Evolutionary conservation across 2,888 invertebrate genomes (phyloP), one percentile per base, ranked within the genome.

Genomic region (Elysia crispata): DNA sequence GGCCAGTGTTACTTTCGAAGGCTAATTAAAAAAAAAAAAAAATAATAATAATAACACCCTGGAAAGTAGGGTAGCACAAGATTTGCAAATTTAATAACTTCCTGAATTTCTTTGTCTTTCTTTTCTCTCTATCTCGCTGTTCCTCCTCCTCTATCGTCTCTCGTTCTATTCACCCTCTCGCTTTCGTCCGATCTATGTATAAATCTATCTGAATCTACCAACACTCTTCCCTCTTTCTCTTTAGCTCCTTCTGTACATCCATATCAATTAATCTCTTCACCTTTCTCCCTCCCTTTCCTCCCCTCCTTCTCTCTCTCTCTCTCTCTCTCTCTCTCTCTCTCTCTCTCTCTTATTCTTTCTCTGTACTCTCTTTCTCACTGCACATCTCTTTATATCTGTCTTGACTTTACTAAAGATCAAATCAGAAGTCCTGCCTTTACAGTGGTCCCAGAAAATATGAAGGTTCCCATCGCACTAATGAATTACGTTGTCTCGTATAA

Each of bases 251-350:
- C n/a, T n/a, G n/a, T n/a, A n/a, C n/a, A 18, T 31, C 41, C 31
- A n/a, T n/a, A 28, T 1, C 1, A n/a, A 13, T 13, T 3, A 20
- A 15, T 5, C 25, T 23, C 25, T 66, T 11, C 30, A 30, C 28
- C 3, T 66, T 25, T 66, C 66, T 76, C 62, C 64, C 41, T n/a
- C n/a, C 49, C 50, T 77, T 54, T 67, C 50, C 67, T 67, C 49
- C 25, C 49, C 23, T 41, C 1, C 25, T 41, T 73, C 25, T 72
- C 62, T 72, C 18, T 64, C 62, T 41, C 5, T 64, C 73, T 64
- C 49, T 50, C 30, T 79, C 30, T 33, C 41, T 41, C n/a, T 70
- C 41, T 49, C 11, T 66, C 66, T 74, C 25, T 41, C 60, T 78
- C 62, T 78, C 33, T 60, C 41, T 72, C 49, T 64, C 20, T 0